These are phyloP conservation scores for Acleris laterana DNA, from an alignment of 2,888 invertebrate genomes.

Conservation along the genomic window DNA sequence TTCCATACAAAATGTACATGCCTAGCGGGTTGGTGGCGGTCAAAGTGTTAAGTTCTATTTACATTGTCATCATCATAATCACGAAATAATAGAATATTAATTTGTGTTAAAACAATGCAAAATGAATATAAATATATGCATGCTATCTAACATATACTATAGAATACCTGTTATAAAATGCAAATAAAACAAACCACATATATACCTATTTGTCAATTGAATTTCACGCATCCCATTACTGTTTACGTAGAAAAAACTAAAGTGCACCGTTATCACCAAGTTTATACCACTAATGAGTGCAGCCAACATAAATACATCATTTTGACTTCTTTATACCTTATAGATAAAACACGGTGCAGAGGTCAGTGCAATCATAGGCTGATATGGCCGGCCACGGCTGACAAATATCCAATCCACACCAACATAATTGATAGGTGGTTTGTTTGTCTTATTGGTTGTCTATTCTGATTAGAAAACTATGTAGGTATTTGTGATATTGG, in stretches of 20 bases:
- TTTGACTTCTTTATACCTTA: slow-evolving; percentile 76
- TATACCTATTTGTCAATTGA: slow-evolving; percentile 26
- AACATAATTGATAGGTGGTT: slow-evolving; percentile 28
- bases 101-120: too few relatives aligned
- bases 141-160: too few relatives aligned
- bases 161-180: background rate
- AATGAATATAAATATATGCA: too few relatives aligned
- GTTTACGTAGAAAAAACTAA: slow-evolving; percentile 37
- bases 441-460: slow-evolving; percentile 13
- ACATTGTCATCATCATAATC: too few relatives aligned
- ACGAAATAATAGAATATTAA: too few relatives aligned
- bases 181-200: background rate
- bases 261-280: slow-evolving; percentile 45
- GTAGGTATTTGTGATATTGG: background rate
- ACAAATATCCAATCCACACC: slow-evolving; percentile 63
- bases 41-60: too few relatives aligned
- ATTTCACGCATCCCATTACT: slow-evolving; percentile 16
- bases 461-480: slow-evolving; percentile 15
- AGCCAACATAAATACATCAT: slow-evolving; percentile 65
- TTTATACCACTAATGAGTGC: slow-evolving; percentile 40
- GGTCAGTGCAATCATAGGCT: slow-evolving; percentile 78
- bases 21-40: too few relatives aligned
- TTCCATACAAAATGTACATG: too few relatives aligned
- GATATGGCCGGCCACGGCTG: slow-evolving; percentile 67
- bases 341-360: slow-evolving; percentile 71